These are phyloP conservation scores for Gasterosteus aculeatus DNA, from an alignment of 2,113 vertebrate genomes.

Conservation along the genomic window DNA sequence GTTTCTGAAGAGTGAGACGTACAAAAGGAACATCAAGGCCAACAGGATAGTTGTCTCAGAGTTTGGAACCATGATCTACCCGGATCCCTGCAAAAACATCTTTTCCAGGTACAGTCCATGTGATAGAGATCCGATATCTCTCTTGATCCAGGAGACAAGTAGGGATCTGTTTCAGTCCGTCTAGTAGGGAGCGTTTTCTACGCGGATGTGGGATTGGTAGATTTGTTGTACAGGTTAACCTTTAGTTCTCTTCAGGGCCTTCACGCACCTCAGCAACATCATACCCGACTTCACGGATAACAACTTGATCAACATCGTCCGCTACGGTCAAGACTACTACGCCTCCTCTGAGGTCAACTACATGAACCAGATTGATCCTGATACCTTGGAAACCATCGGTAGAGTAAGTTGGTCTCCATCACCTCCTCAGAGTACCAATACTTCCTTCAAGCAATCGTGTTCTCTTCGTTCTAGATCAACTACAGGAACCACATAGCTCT, in stretches of 20 bases:
- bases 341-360: conserved; percentile 92
- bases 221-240: not conserved
- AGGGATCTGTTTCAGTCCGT: not conserved
- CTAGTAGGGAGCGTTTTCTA: not conserved
- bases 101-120: conserved; percentile 88
- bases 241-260: conserved; percentile 76
- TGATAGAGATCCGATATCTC: not conserved
- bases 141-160: not conserved
- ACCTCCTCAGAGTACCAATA: not conserved
- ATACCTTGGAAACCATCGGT: conserved; percentile 87
- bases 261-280: conserved; percentile 87
- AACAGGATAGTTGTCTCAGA: conserved; percentile 92
- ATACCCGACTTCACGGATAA: conserved; percentile 97
- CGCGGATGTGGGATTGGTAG: not conserved
- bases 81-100: conserved; percentile 95
- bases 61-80: conserved; percentile 95
- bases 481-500: conserved; percentile 89
- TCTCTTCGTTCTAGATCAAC: conserved; percentile 80
- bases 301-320: conserved; percentile 94
- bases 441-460: not conserved
- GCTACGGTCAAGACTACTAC: conserved; percentile 89
- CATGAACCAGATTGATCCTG: conserved; percentile 89
- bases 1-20: conserved; percentile 90
- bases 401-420: conserved; percentile 77
- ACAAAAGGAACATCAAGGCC: conserved; percentile 85